Evolutionary conservation across 2,797 vertebrate genomes (phyloP), one percentile per base, ranked within the genome.

Genomic region (Hydrocynus forskahlii): DNA sequence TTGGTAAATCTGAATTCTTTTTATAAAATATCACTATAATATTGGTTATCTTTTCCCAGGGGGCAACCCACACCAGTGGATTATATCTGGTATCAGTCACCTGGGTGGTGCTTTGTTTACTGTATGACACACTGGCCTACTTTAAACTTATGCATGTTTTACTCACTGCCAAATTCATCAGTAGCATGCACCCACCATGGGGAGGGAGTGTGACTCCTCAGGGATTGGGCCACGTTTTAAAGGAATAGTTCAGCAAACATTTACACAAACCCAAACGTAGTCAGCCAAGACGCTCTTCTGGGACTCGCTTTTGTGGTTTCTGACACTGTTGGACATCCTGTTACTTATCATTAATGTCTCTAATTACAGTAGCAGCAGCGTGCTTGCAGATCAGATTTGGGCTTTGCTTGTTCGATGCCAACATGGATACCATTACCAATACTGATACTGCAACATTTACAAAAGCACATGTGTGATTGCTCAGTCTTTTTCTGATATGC

Each of bases 201-300:
- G 35, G 40, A 71, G 48, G 6, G 7, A 38, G 29, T 29, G 38
- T 2, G 12, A 21, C 50, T 59, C 55, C 35, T 66, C 60, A 48
- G 0, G 35, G 73, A 80, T 77, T 82, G 67, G 29, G 75, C 54
- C 29, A 54, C 23, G 38, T 38, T 55, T 63, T 63, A 14, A 63
- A 25, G 10, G 19, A 60, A 60, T 21, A 60, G 9, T 12, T 48
- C 45, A 48, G 45, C 45, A 1, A 48, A 48, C 5, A 48, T 48
- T 48, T 48, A 48, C 45, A 4, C 45, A 48, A 48, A 12, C 10
- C 8, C 10, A 48, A 4, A 48, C 1, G 10, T 48, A 48, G 45
- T 48, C 1, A 48, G 45, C 45, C 45, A 48, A 48, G 45, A 12
- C 45, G 1, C 10, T 1, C 1, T 48, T 48, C 45, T 48, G 45